Evolutionary conservation across 2,113 vertebrate species (phyloP), one percentile per base, ranked within the genome.

Genomic region (Oncorhynchus kisutch): DNA sequence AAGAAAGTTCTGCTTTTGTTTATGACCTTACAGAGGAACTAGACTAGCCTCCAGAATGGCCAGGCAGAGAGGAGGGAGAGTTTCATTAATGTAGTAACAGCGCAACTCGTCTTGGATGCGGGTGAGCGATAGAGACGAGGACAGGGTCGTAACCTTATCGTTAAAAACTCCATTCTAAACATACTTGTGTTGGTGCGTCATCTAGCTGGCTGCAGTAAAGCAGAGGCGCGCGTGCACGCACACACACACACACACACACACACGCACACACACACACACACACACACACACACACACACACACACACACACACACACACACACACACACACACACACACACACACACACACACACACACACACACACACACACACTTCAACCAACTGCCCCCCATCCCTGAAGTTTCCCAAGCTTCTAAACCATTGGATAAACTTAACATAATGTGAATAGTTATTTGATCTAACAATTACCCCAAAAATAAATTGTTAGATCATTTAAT

Each of bases 31-130:
- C 70, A 80, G 77, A 83, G 70, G 75, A 74, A 88, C 89, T 82
- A 84, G 82, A 88, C 89, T 76, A 87, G 82, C 78, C 85, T 78
- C 85, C 84, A 89, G 85, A 81, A 88, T 83, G 62, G 78, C 84
- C 83, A 82, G 81, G 84, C 39, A 45, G 39, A 45, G 39, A 45
- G 9, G 39, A 11, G 39, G 39, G 39, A 45, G 82, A 87, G 87
- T 82, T 82, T 70, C 84, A 84, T 78, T 79, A 88, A 86, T 39
- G 71, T 68, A 80, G 83, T 91, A 90, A 92, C 91, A 89, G 79
- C 73, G 60, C 59, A 81, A 67, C 83, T 86, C 77, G 71, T 84
- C 81, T 86, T 45, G 72, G 75, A 82, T 78, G 75, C 86, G 84
- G 24, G 73, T 76, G 86, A 84, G 83, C 81, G 48, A 75, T 74